Conservation (phyloP, 2,888 invertebrate genomes). For the Macrostomum cliftonense region DNA sequence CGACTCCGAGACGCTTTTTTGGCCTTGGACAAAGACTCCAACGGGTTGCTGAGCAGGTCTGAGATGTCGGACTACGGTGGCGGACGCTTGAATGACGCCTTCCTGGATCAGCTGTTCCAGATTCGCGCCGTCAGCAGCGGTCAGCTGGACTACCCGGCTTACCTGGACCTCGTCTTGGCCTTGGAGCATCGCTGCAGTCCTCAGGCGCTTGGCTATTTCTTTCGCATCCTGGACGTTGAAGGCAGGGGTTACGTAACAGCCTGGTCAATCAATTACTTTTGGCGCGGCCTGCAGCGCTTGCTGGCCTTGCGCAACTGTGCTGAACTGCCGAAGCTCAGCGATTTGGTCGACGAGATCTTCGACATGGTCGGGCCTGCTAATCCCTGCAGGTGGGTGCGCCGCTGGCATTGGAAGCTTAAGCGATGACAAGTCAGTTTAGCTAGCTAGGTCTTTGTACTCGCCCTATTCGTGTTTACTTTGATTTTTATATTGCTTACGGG, state of each 20-base stretch:
- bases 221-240: slow-evolving; percentile 71
- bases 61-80: slow-evolving; percentile 77
- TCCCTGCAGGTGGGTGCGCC: slow-evolving; percentile 41
- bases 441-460: no score
- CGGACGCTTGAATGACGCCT: slow-evolving; percentile 70
- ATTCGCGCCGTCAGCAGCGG: slow-evolving; percentile 26
- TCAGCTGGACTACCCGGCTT: slow-evolving; percentile 71
- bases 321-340: slow-evolving; percentile 76
- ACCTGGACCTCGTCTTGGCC: slow-evolving; percentile 76
- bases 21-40: slow-evolving; percentile 50
- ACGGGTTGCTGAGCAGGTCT: slow-evolving; percentile 70
- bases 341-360: slow-evolving; percentile 88
- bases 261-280: slow-evolving; percentile 77
- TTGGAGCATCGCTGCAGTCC: slow-evolving; percentile 75
- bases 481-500: no score
- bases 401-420: no score
- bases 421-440: no score
- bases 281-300: slow-evolving; percentile 66
- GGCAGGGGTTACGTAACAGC: slow-evolving; percentile 67
- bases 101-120: slow-evolving; percentile 77
- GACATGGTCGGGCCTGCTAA: slow-evolving; percentile 84
- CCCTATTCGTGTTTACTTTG: no score
- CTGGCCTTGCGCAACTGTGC: slow-evolving; percentile 59
- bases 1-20: slow-evolving; percentile 80
- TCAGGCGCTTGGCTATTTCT: slow-evolving; percentile 71